Evolutionary conservation across 1,140 invertebrate species (phyloP).

Genomic region (Drosophila tani): DNA sequence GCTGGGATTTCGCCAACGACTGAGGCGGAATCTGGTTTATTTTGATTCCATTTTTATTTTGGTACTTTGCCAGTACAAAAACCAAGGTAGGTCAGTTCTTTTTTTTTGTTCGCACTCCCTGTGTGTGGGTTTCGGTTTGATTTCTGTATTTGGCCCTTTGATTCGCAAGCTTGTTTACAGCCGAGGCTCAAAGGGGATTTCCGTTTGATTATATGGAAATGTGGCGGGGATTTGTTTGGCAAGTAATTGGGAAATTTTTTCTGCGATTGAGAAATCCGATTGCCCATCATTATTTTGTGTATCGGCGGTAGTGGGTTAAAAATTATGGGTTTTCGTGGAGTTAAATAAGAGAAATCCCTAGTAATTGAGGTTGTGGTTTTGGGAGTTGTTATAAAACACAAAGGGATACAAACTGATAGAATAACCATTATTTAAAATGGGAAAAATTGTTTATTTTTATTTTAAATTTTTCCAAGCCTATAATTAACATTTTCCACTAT

Average conservation of each 20-base stretch:
- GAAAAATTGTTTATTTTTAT: no score
- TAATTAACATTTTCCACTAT: background rate
- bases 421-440: background rate
- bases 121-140: constrained; percentile 11
- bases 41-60: constrained; percentile 41
- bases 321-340: background rate
- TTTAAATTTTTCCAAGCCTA: background rate
- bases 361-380: background rate
- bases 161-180: constrained; percentile 45
- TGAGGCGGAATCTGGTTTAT: constrained; percentile 22
- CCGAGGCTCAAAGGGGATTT: constrained; percentile 32
- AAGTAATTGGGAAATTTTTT: constrained; percentile 18
- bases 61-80: constrained; percentile 22
- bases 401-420: no score
- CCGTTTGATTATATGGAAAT: constrained; percentile 34
- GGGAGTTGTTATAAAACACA: background rate
- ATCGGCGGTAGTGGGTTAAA: background rate
- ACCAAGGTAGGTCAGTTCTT: constrained; percentile 32
- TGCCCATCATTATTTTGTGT: constrained; percentile 8
- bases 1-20: constrained; percentile 39
- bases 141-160: constrained; percentile 53
- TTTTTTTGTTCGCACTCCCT: background rate
- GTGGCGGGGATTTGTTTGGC: constrained; percentile 24
- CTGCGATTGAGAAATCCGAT: background rate
- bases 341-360: background rate